phyloP scores from a whole-genome alignment of 2,113 vertebrate genomes.

The Ascaphus truei region DNA sequence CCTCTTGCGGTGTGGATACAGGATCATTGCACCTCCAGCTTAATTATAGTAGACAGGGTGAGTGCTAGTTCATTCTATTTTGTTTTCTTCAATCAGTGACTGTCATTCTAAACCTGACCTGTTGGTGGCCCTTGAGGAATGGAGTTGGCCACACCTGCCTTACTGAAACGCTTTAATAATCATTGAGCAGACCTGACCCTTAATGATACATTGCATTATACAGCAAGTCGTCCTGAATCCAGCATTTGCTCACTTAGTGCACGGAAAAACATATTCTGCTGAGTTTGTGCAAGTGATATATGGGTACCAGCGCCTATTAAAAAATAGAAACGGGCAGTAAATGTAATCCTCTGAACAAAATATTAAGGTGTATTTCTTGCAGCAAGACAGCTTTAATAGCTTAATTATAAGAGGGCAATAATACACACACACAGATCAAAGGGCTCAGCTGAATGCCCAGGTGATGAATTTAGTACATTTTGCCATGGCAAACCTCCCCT shows the following conservation, averaged over 20 bases:
- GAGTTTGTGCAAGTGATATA: background rate
- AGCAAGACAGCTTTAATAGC: background rate
- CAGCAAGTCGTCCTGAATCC: conserved; percentile 13
- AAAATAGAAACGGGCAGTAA: background rate
- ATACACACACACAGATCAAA: conserved; percentile 10
- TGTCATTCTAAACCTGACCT: no score
- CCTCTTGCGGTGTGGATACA: no score
- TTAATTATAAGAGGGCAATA: conserved; percentile 10
- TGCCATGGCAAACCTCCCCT: background rate
- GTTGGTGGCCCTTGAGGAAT: no score
- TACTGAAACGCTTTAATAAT: conserved; percentile 17
- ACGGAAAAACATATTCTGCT: background rate
- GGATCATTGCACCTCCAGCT: no score
- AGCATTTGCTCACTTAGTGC: conserved; percentile 2
- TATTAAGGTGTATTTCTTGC: background rate
- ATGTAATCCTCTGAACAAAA: conserved; percentile 7
- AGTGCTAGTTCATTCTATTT: no score
- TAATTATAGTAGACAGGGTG: no score
- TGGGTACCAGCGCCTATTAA: background rate
- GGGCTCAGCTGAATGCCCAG: background rate
- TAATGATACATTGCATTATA: conserved; percentile 12
- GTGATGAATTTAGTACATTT: background rate
- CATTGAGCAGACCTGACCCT: background rate
- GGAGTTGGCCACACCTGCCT: no score
- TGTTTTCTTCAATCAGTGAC: no score